Conservation (phyloP, 2,113 vertebrate genomes). For the Toxostoma redivivum region DNA sequence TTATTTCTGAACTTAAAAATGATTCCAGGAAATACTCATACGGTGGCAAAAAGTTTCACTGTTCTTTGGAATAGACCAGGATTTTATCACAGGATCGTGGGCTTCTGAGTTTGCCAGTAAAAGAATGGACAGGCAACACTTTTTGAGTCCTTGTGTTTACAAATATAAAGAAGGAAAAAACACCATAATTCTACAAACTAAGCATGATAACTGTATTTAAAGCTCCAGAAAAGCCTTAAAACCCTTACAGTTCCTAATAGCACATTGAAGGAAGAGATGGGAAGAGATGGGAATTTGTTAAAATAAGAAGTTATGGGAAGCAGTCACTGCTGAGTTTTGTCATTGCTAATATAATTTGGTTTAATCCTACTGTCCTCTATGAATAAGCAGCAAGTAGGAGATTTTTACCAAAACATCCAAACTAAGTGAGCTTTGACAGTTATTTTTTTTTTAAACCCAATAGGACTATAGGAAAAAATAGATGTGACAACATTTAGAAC, state of each 20-base stretch:
- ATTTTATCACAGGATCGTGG: background rate
- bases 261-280: background rate
- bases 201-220: background rate
- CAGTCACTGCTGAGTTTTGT: background rate
- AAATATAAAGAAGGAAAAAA: background rate
- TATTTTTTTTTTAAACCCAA: background rate
- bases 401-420: background rate
- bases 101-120: background rate
- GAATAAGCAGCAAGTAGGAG: background rate
- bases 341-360: background rate
- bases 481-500: background rate
- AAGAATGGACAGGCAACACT: background rate
- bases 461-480: background rate
- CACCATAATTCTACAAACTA: background rate
- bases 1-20: slow-evolving; percentile 45
- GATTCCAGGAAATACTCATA: slow-evolving; percentile 17
- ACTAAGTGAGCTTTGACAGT: background rate
- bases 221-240: background rate
- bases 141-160: background rate
- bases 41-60: slow-evolving; percentile 6
- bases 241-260: background rate
- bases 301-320: background rate
- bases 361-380: background rate
- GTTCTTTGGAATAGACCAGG: background rate
- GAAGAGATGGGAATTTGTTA: background rate